Evolutionary conservation across 64 coral and sea anemone genomes (phyloP).

Genomic region (Astreopora myriophthalma): DNA sequence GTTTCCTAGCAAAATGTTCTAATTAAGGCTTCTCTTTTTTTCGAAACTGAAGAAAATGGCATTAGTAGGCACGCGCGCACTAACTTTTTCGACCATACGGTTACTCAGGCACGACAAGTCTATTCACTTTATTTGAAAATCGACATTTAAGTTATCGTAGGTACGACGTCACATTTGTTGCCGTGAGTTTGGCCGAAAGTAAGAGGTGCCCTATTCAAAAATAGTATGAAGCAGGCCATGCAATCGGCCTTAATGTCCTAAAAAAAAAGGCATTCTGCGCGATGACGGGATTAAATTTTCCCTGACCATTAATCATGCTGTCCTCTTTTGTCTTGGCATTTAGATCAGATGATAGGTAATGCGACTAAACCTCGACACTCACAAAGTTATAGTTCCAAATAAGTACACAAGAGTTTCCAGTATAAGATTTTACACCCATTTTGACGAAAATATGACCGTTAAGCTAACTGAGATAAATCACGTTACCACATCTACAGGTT

Average conservation of each 20-base stretch:
- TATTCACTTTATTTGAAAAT: background rate
- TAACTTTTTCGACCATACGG: background rate
- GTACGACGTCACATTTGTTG: background rate
- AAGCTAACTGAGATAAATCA: too few species aligned
- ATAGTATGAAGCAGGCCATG: background rate
- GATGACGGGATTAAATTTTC: too few species aligned
- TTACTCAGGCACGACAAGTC: background rate
- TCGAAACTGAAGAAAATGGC: background rate
- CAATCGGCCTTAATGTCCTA: background rate
- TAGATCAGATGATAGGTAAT: too few species aligned
- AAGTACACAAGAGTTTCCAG: too few species aligned
- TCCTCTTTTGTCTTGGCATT: too few species aligned
- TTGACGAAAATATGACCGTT: too few species aligned
- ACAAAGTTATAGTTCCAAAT: too few species aligned
- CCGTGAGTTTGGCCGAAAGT: background rate
- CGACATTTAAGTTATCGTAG: background rate
- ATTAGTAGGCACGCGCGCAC: background rate
- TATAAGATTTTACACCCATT: too few species aligned
- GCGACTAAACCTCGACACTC: too few species aligned
- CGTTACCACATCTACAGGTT: too few species aligned
- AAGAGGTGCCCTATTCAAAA: background rate
- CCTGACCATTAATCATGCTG: too few species aligned
- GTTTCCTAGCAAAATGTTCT: background rate
- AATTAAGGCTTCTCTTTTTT: background rate
- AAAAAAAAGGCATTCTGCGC: too few species aligned